Evolutionary conservation across 2,888 invertebrate genomes (phyloP).

Genomic region (Drosophila anceps): DNA sequence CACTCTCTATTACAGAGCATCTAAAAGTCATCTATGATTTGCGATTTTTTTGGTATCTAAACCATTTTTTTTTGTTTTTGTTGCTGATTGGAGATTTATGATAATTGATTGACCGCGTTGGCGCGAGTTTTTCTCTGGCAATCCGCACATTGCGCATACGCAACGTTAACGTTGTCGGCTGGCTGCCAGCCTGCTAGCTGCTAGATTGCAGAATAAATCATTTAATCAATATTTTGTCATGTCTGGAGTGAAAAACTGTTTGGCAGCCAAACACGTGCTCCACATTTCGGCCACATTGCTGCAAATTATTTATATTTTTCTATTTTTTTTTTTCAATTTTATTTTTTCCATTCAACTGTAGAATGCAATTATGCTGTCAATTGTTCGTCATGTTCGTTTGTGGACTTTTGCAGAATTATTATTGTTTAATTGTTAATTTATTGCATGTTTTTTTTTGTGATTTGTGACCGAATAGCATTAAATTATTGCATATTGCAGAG

Average conservation of each 20-base stretch:
- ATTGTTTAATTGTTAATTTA: slow-evolving; percentile 77
- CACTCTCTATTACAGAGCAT: slow-evolving; percentile 25
- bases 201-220: slow-evolving; percentile 62
- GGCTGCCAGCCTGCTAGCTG: slow-evolving; percentile 18
- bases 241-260: slow-evolving; percentile 59
- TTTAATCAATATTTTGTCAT: slow-evolving; percentile 79
- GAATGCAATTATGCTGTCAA: slow-evolving; percentile 74
- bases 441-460: slow-evolving; percentile 46
- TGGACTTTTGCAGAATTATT: slow-evolving; percentile 63
- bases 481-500: slow-evolving; percentile 1
- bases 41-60: slow-evolving; percentile 10
- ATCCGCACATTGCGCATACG: slow-evolving; percentile 66
- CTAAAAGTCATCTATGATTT: not conserved
- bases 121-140: slow-evolving; percentile 50
- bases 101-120: slow-evolving; percentile 71
- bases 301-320: slow-evolving; percentile 14
- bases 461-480: slow-evolving; percentile 44
- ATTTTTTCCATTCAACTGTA: slow-evolving; percentile 8
- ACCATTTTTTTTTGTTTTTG: slow-evolving; percentile 22
- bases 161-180: slow-evolving; percentile 61
- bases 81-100: slow-evolving; percentile 63
- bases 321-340: slow-evolving; percentile 5
- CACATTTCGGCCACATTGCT: slow-evolving; percentile 57
- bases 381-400: slow-evolving; percentile 46
- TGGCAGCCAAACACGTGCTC: slow-evolving; percentile 71